phyloP scores from a whole-genome alignment of 1,140 invertebrate genomes.

The Dendroctonus ponderosae region DNA sequence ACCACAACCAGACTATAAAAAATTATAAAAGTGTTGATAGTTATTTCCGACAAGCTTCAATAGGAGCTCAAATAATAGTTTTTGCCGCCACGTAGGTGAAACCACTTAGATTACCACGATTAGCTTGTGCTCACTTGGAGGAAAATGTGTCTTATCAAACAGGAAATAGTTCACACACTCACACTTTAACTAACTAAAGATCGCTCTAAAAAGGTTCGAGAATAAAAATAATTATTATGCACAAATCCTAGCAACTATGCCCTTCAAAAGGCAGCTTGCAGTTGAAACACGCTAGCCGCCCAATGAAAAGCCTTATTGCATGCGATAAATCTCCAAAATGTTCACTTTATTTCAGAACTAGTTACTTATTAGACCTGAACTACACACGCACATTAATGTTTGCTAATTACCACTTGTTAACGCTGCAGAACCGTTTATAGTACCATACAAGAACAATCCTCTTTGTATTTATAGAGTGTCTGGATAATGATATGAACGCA shows the following conservation, averaged over 20 bases:
- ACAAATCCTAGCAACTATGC: constrained; percentile 20
- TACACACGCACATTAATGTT: constrained; percentile 2
- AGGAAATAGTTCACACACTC: too few relatives aligned
- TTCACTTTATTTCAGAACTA: neutral
- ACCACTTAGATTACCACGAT: too few relatives aligned
- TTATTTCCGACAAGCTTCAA: too few relatives aligned
- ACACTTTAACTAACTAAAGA: too few relatives aligned
- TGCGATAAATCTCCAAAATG: constrained; percentile 15
- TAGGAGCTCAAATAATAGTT: too few relatives aligned
- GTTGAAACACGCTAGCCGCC: constrained; percentile 40
- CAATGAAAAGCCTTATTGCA: constrained; percentile 43
- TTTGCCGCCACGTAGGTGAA: too few relatives aligned
- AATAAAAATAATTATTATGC: too few relatives aligned
- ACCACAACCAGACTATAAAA: too few relatives aligned
- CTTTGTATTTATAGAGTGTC: constrained; percentile 8
- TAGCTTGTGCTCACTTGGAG: too few relatives aligned
- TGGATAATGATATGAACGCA: constrained; percentile 20
- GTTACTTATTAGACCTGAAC: neutral
- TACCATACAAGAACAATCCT: constrained; percentile 1
- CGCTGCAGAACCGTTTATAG: neutral
- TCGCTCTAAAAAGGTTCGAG: too few relatives aligned
- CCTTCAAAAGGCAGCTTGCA: constrained; percentile 46
- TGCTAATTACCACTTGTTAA: neutral
- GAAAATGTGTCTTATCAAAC: too few relatives aligned
- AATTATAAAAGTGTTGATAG: too few relatives aligned